Base-by-base conservation (phyloP, 2,113 vertebrate species). In the Pluvialis apricaria region DNA sequence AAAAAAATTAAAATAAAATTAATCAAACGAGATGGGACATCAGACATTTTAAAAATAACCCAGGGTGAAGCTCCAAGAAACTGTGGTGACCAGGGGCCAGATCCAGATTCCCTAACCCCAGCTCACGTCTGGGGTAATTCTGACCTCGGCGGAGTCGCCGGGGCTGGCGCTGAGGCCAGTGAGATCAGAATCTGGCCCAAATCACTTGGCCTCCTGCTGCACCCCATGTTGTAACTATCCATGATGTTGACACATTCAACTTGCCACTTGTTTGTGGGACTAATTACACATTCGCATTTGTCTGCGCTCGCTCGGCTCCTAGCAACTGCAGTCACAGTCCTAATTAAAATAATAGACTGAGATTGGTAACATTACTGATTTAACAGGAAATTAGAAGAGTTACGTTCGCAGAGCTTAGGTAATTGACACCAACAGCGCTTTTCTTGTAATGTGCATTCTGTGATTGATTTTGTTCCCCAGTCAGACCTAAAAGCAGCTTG, bases 331-430 rank as follows among this genome's bases (percentile, higher is more conserved):
- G 97, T 95, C 97, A 94, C 95, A 97, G 97, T 91, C 96, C 97
- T 97, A 96, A 97, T 98, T 97, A 97, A 98, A 98, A 97, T 97
- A 97, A 98, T 97, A 95, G 96, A 97, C 96, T 85, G 92, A 95
- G 96, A 97, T 97, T 96, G 96, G 98, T 97, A 98, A 97, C 97
- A 97, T 97, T 95, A 97, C 97, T 93, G 97, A 98, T 98, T 98
- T 98, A 98, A 97, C 97, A 96, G 97, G 97, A 98, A 98, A 98
- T 98, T 97, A 98, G 97, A 96, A 96, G 96, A 96, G 93, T 97
- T 97, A 94, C 91, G 60, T 98, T 97, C 32, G n/a, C 95, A 94
- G 96, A 97, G 96, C 91, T 96, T 97, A 94, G 96, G 97, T 96
- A 98, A 98, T 97, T 97, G 98, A 98, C 94, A 98, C 95, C 94